These are phyloP conservation scores for Carcinoscorpius rotundicauda DNA, from an alignment of 1,140 invertebrate genomes.

Conservation along the genomic window DNA sequence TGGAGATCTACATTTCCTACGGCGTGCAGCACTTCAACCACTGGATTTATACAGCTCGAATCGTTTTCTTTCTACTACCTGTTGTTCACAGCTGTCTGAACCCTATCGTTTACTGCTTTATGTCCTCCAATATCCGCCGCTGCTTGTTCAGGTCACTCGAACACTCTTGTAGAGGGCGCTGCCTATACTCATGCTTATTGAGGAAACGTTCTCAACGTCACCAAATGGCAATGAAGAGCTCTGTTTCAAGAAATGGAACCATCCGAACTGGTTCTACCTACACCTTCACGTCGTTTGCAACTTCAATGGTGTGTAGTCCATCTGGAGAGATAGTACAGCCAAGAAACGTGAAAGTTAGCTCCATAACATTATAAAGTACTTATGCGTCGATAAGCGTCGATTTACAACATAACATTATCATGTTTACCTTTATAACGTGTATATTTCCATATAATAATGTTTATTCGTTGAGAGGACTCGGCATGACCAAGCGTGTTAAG, in stretches of 20 bases:
- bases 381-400: too few species aligned
- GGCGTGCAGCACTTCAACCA: slow-evolving; percentile 25
- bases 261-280: slow-evolving; percentile 11
- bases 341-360: too few species aligned
- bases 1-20: slow-evolving; percentile 23
- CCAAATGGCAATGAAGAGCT: neutral
- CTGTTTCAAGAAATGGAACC: slow-evolving; percentile 2
- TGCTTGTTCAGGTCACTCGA: slow-evolving; percentile 29
- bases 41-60: slow-evolving; percentile 24
- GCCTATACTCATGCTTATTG: neutral
- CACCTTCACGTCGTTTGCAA: slow-evolving; percentile 8
- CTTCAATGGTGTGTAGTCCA: neutral
- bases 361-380: too few species aligned
- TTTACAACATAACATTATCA: too few species aligned
- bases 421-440: too few species aligned
- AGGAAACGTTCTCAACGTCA: neutral
- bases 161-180: slow-evolving; percentile 7
- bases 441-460: too few species aligned
- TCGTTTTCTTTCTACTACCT: slow-evolving; percentile 28
- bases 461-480: too few species aligned
- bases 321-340: neutral
- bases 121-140: slow-evolving; percentile 39
- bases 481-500: too few species aligned
- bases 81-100: slow-evolving; percentile 37
- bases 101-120: slow-evolving; percentile 42